A percentile compares a stretch with the other conserved stretches of the same genome.
phyloP scores from a whole-genome alignment of 2,888 invertebrate genomes.

The Trissolcus japonicus region DNA sequence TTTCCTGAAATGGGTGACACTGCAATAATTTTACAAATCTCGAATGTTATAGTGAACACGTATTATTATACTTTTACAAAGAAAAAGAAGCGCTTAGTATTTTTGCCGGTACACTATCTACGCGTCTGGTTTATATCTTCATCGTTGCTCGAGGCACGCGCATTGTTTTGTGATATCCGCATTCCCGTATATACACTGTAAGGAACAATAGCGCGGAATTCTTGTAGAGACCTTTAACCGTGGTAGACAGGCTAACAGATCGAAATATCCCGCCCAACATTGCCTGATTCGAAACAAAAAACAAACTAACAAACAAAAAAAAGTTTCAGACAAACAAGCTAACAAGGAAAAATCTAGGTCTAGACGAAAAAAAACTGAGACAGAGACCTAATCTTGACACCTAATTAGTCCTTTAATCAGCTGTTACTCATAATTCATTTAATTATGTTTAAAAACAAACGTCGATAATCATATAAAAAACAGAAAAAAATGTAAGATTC shows the following conservation, averaged over 20 bases:
- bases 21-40: slow-evolving; percentile 10
- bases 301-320: slow-evolving; percentile 4
- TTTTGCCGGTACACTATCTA: slow-evolving; percentile 46
- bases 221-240: slow-evolving; percentile 54
- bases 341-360: too few relatives aligned
- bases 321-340: neutral
- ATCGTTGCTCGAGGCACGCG: slow-evolving; percentile 65
- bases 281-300: slow-evolving; percentile 31
- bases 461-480: too few relatives aligned
- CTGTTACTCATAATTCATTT: too few relatives aligned
- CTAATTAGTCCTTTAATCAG: too few relatives aligned
- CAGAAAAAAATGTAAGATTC: too few relatives aligned
- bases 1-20: neutral
- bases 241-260: slow-evolving; percentile 45
- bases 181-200: slow-evolving; percentile 56
- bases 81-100: slow-evolving; percentile 40
- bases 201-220: slow-evolving; percentile 52
- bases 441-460: too few relatives aligned
- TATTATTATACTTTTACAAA: slow-evolving; percentile 21
- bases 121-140: slow-evolving; percentile 52
- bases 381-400: too few relatives aligned
- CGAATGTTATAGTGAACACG: slow-evolving; percentile 17
- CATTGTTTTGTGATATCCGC: slow-evolving; percentile 66
- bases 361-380: too few relatives aligned
- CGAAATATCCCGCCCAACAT: slow-evolving; percentile 45